Evolutionary conservation across 2,797 vertebrate species (phyloP).

Genomic region (Gallinago stenura): DNA sequence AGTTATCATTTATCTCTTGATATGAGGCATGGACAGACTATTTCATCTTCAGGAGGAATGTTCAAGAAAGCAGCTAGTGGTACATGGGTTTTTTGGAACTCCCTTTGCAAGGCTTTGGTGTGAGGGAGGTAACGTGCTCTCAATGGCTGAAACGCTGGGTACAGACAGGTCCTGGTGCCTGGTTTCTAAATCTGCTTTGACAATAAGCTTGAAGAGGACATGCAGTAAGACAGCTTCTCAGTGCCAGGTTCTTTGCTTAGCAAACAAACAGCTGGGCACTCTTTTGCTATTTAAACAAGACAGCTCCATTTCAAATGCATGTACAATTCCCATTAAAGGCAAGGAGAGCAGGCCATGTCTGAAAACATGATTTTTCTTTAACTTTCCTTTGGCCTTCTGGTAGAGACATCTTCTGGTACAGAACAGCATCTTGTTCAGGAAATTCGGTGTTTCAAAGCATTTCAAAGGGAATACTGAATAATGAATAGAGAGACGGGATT

Average conservation of each 20-base stretch:
- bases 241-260: constrained; percentile 8
- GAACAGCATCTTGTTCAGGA: background rate
- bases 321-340: background rate
- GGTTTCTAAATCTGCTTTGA: constrained; percentile 29
- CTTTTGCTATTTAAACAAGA: constrained; percentile 46
- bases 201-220: background rate
- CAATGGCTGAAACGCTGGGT: background rate
- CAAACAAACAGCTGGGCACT: background rate
- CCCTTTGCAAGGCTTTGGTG: background rate
- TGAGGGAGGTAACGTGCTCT: constrained; percentile 7
- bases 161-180: background rate
- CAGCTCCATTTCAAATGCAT: constrained; percentile 6
- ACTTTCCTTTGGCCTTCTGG: constrained; percentile 6
- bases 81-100: background rate
- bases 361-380: background rate
- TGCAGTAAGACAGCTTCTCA: background rate
- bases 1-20: background rate
- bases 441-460: background rate
- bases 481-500: background rate
- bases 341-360: background rate
- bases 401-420: background rate
- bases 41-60: background rate
- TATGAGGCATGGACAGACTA: background rate
- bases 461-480: constrained; percentile 35
- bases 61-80: constrained; percentile 6